Evolutionary conservation across 2,888 invertebrate species (phyloP), one percentile per base, ranked within the genome.

Genomic region (Phoenoteleia sp.): DNA sequence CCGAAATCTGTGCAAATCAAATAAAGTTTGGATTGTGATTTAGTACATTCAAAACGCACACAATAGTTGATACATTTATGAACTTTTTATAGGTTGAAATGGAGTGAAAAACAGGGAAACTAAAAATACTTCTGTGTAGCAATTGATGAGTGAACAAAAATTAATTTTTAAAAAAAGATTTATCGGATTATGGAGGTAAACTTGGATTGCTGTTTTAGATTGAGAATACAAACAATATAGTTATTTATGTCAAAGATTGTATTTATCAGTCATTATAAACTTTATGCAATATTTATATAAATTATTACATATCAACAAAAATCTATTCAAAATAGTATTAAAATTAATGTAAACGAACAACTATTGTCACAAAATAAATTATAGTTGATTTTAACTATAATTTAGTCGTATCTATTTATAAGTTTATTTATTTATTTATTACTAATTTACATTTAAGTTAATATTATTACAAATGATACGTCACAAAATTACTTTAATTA

Each of bases 121-220:
- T 33, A 33, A 11, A 7, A 11, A 33, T 33, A n/a, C 33, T 6
- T 9, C 13, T 62, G 39, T 23, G 21, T 58, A 58, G 58, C 64
- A 64, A 64, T 29, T 64, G 64, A 64, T 64, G 27, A 64, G 64
- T 64, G 64, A 64, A 64, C 64, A 25, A 0, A 54, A 54, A 2
- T 15, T 25, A 1, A 11, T 27, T 25, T 62, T 62, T 45, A 23
- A 6, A n/a, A n/a, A n/a, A n/a, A n/a, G n/a, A n/a, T n/a, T n/a
- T n/a, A n/a, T n/a, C n/a, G n/a, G n/a, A n/a, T n/a, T n/a, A n/a
- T n/a, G n/a, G n/a, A n/a, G n/a, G n/a, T n/a, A n/a, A n/a, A n/a
- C n/a, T n/a, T n/a, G n/a, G n/a, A n/a, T n/a, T n/a, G n/a, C n/a
- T n/a, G n/a, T n/a, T n/a, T n/a, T n/a, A n/a, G n/a, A n/a, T n/a